Evolutionary conservation across 2,888 invertebrate genomes (phyloP), one percentile per base, ranked within the genome.

Genomic region (Parnassius apollo): DNA sequence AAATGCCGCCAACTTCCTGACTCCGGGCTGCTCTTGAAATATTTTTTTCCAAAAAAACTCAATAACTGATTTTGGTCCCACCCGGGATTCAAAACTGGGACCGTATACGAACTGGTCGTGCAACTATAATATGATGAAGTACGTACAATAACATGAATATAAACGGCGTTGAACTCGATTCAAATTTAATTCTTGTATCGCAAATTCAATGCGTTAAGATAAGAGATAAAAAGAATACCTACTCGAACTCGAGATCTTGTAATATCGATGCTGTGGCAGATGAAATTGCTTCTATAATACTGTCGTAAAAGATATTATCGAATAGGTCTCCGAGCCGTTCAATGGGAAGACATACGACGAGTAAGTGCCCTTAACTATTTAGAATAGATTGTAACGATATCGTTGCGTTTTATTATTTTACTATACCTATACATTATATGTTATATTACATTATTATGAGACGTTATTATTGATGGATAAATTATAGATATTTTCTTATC

Each of bases 261-360:
- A 72, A 80, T 70, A 66, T 83, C 48, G 77, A 64, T n/a, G 65
- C 65, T 9, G 72, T 87, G 53, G 77, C 77, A 1, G 73, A 88
- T 1, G 95, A 95, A 86, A 95, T 96, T 67, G 86, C 88, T 42
- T 88, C 93, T 94, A 94, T 74, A 81, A 91, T 50, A 75, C 82
- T 1, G 77, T 88, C 11, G 93, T 94, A 0, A 75, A 86, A 61
- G 78, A 78, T 70, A 94, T 95, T 71, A 80, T 94, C 57, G 81
- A 93, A 57, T 88, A 88, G 57, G 82, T 88, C 1, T 72, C 80
- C 55, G 94, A 94, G 1, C 81, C 86, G 1, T 93, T 92, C 70
- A 93, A 93, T 81, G 93, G 93, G 60, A 88, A 85, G 73, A 93
- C 94, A 0, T 94, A 93, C 80, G 73, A 91, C 22, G 93, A 91